Evolutionary conservation across 2,888 invertebrate species (phyloP).

Genomic region (Clepsis dumicolana): DNA sequence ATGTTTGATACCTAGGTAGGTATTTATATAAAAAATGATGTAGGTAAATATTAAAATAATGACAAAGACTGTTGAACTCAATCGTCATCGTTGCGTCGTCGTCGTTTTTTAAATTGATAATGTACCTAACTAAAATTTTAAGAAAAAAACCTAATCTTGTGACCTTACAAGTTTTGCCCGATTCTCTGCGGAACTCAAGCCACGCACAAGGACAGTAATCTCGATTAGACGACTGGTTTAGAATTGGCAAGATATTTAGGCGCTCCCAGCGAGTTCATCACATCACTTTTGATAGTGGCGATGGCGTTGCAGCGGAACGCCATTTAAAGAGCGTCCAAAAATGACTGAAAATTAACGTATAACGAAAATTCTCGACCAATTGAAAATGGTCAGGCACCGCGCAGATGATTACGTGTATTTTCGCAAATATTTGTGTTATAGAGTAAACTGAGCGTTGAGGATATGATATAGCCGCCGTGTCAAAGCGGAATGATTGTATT

Average conservation of each 20-base stretch:
- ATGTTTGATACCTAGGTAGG: too few relatives aligned
- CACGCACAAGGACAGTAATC: not conserved
- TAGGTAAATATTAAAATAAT: too few relatives aligned
- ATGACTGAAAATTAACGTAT: not conserved
- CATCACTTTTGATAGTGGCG: constrained; percentile 6
- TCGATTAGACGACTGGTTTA: constrained; percentile 13
- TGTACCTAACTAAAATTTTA: too few relatives aligned
- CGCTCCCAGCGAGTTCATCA: not conserved
- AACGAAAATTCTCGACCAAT: constrained; percentile 19
- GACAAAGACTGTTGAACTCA: too few relatives aligned
- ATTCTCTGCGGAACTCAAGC: constrained; percentile 12
- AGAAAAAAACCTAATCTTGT: too few relatives aligned
- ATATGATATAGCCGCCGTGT: constrained; percentile 4
- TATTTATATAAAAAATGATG: too few relatives aligned
- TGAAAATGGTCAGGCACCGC: not conserved
- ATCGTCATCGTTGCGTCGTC: not conserved
- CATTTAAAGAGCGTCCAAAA: not conserved
- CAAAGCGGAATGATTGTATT: not conserved
- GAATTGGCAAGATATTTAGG: constrained; percentile 5
- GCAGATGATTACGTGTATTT: constrained; percentile 8
- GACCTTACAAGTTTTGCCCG: not conserved
- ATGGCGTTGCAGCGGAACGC: not conserved
- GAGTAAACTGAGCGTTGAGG: constrained; percentile 15
- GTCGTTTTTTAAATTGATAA: not conserved
- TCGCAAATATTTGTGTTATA: constrained; percentile 32